phyloP scores from a whole-genome alignment of 2,888 invertebrate genomes.

The Pardosa pseudoannulata region DNA sequence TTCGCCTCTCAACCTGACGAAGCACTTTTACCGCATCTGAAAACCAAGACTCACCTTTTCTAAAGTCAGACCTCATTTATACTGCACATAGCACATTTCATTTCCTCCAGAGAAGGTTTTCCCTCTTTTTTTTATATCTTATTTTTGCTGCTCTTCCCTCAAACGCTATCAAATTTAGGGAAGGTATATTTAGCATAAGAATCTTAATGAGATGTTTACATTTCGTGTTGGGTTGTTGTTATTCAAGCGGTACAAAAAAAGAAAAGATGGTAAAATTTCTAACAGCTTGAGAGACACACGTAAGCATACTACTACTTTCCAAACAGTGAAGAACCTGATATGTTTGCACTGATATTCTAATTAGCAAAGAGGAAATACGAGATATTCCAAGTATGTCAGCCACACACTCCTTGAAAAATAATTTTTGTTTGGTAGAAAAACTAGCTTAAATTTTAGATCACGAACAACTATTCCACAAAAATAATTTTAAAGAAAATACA shows the following conservation, averaged over 20 bases:
- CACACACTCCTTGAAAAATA: too few species aligned
- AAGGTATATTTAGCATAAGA: background rate
- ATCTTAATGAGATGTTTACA: constrained; percentile 9
- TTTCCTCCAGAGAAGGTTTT: background rate
- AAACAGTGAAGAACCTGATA: background rate
- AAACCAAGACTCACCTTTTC: background rate
- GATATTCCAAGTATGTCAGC: too few species aligned
- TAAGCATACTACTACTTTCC: background rate
- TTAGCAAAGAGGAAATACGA: too few species aligned
- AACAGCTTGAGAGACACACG: background rate
- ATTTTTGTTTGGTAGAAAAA: too few species aligned
- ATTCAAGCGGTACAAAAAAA: background rate
- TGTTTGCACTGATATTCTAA: background rate
- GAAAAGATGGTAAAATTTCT: too few species aligned
- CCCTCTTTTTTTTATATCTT: too few species aligned
- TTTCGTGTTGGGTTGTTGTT: background rate
- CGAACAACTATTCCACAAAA: too few species aligned
- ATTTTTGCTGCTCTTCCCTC: background rate
- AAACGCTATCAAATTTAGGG: background rate
- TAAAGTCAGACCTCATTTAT: background rate
- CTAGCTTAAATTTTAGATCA: too few species aligned
- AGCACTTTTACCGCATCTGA: background rate
- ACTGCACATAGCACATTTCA: background rate
- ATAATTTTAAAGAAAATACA: too few species aligned
- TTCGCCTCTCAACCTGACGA: background rate